A percentile compares a stretch with the other conserved stretches of the same genome.
Evolutionary conservation across 2,888 invertebrate species (phyloP).

Genomic region (Lasioglossum oenotherae): DNA sequence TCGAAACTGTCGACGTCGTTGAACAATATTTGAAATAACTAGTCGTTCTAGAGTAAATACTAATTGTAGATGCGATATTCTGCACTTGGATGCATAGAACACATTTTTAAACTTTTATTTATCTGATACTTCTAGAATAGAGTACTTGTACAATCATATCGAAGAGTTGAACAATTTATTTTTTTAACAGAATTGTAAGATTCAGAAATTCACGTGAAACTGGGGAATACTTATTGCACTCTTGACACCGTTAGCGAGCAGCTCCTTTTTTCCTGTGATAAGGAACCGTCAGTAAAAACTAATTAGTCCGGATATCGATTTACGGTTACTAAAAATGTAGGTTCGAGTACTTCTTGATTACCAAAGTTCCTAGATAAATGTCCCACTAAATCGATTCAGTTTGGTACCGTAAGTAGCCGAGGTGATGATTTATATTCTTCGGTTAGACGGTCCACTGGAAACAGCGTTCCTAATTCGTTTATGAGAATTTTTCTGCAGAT

Average conservation of each 20-base stretch:
- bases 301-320: constrained; percentile 8
- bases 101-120: neutral
- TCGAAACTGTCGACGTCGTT: neutral
- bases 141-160: neutral
- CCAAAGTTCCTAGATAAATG: constrained; percentile 7
- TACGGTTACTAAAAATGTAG: constrained; percentile 12
- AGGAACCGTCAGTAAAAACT: constrained; percentile 9
- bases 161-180: neutral
- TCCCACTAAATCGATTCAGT: constrained; percentile 9
- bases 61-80: neutral
- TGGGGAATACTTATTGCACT: neutral
- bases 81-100: neutral
- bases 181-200: neutral
- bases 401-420: neutral
- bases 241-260: neutral
- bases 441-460: neutral
- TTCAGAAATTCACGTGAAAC: neutral
- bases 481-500: neutral
- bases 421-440: constrained; percentile 5
- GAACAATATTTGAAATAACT: neutral
- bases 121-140: neutral
- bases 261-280: neutral
- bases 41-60: no score
- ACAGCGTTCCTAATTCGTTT: neutral
- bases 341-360: constrained; percentile 8